These are phyloP conservation scores for Hoplostethus mediterraneus DNA, from an alignment of 2,797 vertebrate genomes.

Conservation along the genomic window DNA sequence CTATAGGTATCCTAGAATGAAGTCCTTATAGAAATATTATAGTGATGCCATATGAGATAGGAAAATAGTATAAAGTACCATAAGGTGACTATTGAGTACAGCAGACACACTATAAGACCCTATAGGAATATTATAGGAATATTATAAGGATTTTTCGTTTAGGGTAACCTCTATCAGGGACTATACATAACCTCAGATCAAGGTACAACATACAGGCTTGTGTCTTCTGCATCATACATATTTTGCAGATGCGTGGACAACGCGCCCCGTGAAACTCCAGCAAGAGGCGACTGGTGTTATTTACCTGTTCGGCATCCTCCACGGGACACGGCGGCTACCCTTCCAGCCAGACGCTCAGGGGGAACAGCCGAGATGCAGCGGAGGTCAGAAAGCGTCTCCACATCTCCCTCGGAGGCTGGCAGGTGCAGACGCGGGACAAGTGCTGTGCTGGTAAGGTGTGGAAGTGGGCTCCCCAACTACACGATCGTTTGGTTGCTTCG, in stretches of 20 bases:
- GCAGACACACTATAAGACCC: too few species aligned
- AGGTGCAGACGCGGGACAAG: constrained; percentile 3
- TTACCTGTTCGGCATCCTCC: constrained; percentile 78
- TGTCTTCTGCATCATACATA: background rate
- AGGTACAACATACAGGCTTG: too few species aligned
- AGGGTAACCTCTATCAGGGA: background rate
- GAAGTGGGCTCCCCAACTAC: constrained; percentile 9
- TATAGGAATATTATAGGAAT: too few species aligned
- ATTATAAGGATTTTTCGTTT: too few species aligned
- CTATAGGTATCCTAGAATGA: too few species aligned
- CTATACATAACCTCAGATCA: too few species aligned
- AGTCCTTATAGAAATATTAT: too few species aligned
- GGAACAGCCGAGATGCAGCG: constrained; percentile 34
- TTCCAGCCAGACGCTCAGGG: constrained; percentile 46
- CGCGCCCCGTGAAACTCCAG: background rate
- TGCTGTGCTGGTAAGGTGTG: constrained; percentile 8
- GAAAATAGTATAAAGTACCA: too few species aligned
- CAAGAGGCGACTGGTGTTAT: background rate
- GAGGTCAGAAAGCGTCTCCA: constrained; percentile 46
- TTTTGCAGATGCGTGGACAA: background rate
- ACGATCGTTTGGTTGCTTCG: too few species aligned
- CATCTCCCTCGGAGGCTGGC: constrained; percentile 42
- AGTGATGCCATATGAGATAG: too few species aligned
- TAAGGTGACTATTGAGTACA: too few species aligned
- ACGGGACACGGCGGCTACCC: constrained; percentile 54